Percentiles rank a stretch among this genome's conserved stretches.
Conservation (phyloP, 2,113 vertebrate species). For the Microcebus griseorufus region DNA sequence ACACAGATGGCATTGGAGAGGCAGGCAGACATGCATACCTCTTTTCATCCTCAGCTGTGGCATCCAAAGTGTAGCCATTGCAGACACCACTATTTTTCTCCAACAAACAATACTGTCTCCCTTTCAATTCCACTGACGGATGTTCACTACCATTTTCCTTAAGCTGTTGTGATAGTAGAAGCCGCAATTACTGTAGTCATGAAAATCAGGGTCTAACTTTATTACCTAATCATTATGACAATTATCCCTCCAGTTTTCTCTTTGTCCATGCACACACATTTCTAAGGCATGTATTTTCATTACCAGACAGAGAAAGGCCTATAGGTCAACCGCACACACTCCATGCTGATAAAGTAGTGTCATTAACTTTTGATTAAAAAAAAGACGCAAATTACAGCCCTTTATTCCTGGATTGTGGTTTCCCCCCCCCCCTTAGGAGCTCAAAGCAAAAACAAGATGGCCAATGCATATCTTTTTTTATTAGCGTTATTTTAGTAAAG, state of each 20-base stretch:
- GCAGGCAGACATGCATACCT: background rate
- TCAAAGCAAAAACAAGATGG: background rate
- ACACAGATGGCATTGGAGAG: no score
- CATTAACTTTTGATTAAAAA: background rate
- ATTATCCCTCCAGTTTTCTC: background rate
- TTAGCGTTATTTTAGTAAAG: background rate
- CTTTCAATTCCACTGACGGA: background rate
- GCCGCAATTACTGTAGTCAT: background rate
- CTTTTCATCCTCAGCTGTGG: background rate
- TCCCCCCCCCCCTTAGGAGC: no score
- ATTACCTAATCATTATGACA: background rate
- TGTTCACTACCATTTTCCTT: background rate
- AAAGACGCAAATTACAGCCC: background rate
- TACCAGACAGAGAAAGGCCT: background rate
- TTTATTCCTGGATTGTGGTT: background rate
- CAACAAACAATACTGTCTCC: background rate
- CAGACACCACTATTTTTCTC: background rate
- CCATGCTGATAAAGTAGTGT: background rate
- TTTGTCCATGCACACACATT: background rate
- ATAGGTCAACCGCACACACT: background rate
- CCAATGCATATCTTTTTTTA: background rate
- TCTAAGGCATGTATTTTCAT: background rate
- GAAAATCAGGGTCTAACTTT: background rate
- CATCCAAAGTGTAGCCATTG: accelerated
- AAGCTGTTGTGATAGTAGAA: background rate